Evolutionary conservation across 2,888 invertebrate genomes (phyloP).

Genomic region (Rhingia campestris): DNA sequence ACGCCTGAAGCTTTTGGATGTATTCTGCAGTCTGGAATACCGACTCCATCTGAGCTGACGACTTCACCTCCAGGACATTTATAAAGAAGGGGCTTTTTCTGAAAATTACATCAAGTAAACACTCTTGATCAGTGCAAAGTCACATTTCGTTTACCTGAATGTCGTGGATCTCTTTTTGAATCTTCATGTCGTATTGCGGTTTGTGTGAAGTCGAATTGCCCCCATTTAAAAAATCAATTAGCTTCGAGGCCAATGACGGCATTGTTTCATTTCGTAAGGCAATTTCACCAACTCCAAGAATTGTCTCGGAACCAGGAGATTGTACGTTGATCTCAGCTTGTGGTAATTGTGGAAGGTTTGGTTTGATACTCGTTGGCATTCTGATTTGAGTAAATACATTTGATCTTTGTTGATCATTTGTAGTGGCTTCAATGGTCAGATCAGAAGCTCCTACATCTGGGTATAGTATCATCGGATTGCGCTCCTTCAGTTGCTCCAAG

Average conservation of each 20-base stretch:
- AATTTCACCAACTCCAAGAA: conserved; percentile 68
- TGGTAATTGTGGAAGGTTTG: conserved; percentile 52
- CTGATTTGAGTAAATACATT: conserved; percentile 8
- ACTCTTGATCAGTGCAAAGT: not conserved
- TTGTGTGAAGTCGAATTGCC: conserved; percentile 75
- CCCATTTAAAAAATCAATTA: conserved; percentile 75
- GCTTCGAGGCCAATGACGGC: conserved; percentile 75
- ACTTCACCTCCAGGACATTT: conserved; percentile 77
- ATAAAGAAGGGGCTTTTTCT: conserved; percentile 77
- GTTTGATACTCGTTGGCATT: conserved; percentile 58
- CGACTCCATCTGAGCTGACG: conserved; percentile 77
- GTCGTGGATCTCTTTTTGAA: conserved; percentile 78
- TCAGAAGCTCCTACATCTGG: conserved; percentile 54
- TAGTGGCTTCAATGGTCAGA: conserved; percentile 74
- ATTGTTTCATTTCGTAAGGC: conserved; percentile 75
- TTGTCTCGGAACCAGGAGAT: conserved; percentile 35
- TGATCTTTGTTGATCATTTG: not conserved
- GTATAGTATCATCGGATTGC: conserved; percentile 54
- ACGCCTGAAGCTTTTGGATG: conserved; percentile 76
- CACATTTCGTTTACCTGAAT: conserved; percentile 76
- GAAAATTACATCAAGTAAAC: conserved; percentile 24
- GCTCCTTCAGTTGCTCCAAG: conserved; percentile 63
- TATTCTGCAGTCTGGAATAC: conserved; percentile 76
- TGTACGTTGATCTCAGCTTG: conserved; percentile 39
- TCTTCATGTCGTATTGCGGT: conserved; percentile 76